Conservation (phyloP, 2,113 vertebrate species). For the Hippocampus zosterae region DNA sequence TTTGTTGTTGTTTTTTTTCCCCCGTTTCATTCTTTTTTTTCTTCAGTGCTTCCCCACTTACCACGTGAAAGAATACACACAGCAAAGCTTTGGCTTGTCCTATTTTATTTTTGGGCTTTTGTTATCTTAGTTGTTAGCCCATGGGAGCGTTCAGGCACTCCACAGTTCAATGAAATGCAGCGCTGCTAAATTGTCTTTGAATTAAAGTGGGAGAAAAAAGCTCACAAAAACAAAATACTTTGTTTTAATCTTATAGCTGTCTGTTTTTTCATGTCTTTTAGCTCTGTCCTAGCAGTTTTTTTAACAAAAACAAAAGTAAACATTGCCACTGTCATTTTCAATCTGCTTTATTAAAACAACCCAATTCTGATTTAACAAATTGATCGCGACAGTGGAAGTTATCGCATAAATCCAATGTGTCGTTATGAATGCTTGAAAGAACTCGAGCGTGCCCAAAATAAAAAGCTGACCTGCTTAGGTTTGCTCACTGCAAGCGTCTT, state of each 20-base stretch:
- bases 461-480: background rate
- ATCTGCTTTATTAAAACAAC: background rate
- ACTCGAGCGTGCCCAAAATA: background rate
- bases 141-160: background rate
- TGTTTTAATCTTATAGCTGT: too few species aligned
- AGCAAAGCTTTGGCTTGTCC: background rate
- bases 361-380: too few species aligned
- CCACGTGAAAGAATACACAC: too few species aligned
- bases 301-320: background rate
- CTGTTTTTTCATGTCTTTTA: too few species aligned
- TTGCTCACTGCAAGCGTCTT: slow-evolving; percentile 4
- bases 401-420: background rate
- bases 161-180: background rate
- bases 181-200: too few species aligned
- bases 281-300: too few species aligned
- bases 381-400: background rate
- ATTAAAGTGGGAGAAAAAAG: too few species aligned
- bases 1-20: too few species aligned
- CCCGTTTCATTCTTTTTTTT: too few species aligned
- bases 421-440: background rate
- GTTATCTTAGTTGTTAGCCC: too few species aligned
- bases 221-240: too few species aligned
- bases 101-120: background rate
- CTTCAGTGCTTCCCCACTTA: too few species aligned
- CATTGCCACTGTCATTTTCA: background rate